These are phyloP conservation scores for Drosophila subobscura DNA, from an alignment of 1,140 invertebrate species.

Conservation along the genomic window DNA sequence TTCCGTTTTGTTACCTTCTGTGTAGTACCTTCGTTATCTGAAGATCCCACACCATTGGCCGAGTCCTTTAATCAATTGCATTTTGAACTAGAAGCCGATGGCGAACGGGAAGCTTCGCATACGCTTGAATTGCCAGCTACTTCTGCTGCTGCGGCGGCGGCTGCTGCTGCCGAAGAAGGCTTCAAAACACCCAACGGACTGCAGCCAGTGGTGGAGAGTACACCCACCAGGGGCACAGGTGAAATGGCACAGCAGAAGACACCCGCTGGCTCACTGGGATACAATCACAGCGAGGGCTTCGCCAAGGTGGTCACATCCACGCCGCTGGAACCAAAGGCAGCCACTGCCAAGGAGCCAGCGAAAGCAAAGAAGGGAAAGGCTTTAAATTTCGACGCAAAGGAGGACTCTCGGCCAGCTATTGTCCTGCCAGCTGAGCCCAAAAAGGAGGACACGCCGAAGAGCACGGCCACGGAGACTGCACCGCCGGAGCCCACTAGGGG, in stretches of 20 bases:
- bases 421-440: constrained; percentile 1
- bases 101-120: constrained; percentile 33
- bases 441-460: constrained; percentile 31
- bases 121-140: constrained; percentile 36
- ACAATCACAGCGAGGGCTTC: constrained; percentile 35
- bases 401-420: constrained; percentile 8
- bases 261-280: background rate
- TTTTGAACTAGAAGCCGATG: constrained; percentile 80
- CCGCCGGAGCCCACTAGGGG: constrained; percentile 22
- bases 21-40: constrained; percentile 83
- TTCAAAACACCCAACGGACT: constrained; percentile 66
- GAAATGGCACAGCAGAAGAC: constrained; percentile 14
- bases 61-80: constrained; percentile 81
- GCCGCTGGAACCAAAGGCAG: constrained; percentile 47
- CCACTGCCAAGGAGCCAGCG: background rate
- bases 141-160: constrained; percentile 13
- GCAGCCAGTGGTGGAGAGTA: constrained; percentile 29
- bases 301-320: constrained; percentile 65
- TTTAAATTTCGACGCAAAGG: constrained; percentile 51
- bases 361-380: constrained; percentile 47
- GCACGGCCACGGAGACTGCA: constrained; percentile 6
- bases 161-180: constrained; percentile 48
- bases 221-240: constrained; percentile 38
- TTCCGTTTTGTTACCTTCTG: constrained; percentile 24
- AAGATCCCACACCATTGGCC: constrained; percentile 83